phyloP scores from a whole-genome alignment of 2,113 vertebrate genomes.

The Hepsetus odoe region DNA sequence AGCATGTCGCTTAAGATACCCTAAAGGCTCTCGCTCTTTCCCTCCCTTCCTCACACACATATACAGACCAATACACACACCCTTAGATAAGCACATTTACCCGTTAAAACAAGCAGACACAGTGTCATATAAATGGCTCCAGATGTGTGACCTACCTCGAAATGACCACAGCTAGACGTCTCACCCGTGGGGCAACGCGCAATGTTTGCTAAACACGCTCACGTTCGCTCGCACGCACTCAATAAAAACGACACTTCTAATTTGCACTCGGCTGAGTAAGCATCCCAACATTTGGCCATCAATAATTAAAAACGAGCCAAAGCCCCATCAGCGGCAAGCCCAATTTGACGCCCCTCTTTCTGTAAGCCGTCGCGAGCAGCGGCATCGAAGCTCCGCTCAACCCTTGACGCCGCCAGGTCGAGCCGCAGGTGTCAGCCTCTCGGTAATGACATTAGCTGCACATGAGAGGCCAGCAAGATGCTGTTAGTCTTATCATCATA shows the following conservation, averaged over 20 bases:
- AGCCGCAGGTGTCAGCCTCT: slow-evolving; percentile 43
- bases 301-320: slow-evolving; percentile 4
- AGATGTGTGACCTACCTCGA: not conserved
- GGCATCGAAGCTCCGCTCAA: not conserved
- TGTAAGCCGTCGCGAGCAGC: not conserved
- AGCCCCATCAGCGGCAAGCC: not conserved
- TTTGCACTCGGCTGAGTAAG: slow-evolving; percentile 15
- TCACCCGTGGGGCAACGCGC: not conserved
- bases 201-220: slow-evolving; percentile 32
- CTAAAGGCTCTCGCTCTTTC: not conserved
- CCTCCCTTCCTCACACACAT: not conserved
- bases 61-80: not conserved
- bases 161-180: not conserved
- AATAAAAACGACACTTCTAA: slow-evolving; percentile 30
- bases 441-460: slow-evolving; percentile 34
- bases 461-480: not conserved
- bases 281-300: slow-evolving; percentile 8
- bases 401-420: not conserved
- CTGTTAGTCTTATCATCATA: not conserved
- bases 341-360: not conserved
- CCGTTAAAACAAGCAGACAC: not conserved
- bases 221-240: slow-evolving; percentile 10
- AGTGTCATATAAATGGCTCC: not conserved
- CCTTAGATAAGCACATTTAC: not conserved
- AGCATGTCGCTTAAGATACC: not conserved